Evolutionary conservation across 2,888 invertebrate species (phyloP), one percentile per base, ranked within the genome.

Genomic region (Leucophora obtusa): DNA sequence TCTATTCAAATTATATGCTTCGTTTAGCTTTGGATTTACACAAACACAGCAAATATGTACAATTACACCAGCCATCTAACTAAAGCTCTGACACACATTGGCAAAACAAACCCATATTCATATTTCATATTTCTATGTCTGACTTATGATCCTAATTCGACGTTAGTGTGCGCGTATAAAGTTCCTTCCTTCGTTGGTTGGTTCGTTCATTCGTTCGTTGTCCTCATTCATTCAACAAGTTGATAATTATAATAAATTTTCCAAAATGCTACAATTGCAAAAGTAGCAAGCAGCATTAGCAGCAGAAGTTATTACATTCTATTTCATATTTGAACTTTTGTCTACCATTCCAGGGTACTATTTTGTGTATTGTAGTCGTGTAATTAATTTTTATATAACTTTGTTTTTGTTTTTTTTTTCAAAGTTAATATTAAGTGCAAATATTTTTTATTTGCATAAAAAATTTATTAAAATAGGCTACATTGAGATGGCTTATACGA

Each of bases 91-190:
- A 38, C 43, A 47, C 14, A 14, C 43, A 3, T 38, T 11, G 14
- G 5, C 14, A n/a, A n/a, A 47, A 47, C 38, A 38, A n/a, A n/a
- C 43, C 43, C 54, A 62, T 18, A 54, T 38, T 62, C 17, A 68
- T 68, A 54, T 68, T 68, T 68, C 24, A 69, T 56, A 58, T 33
- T 76, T 70, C 51, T 51, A 43, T 63, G 58, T 24, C 50, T 56
- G 75, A 47, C n/a, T 47, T 47, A 47, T 47, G 43, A 47, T 47
- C n/a, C 43, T 47, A 47, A 47, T 47, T 47, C 43, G 43, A 47
- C n/a, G 43, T 47, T 47, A n/a, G 43, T n/a, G 11, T 3, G 38
- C 38, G 38, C 14, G 11, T 38, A 11, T 11, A 6, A 28, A 6
- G 38, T 38, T 38, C 38, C n/a, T 38, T 35, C 35, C 4, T 38